These are phyloP conservation scores for Horisme vitalbata DNA, from an alignment of 2,888 invertebrate genomes.

Conservation along the genomic window DNA sequence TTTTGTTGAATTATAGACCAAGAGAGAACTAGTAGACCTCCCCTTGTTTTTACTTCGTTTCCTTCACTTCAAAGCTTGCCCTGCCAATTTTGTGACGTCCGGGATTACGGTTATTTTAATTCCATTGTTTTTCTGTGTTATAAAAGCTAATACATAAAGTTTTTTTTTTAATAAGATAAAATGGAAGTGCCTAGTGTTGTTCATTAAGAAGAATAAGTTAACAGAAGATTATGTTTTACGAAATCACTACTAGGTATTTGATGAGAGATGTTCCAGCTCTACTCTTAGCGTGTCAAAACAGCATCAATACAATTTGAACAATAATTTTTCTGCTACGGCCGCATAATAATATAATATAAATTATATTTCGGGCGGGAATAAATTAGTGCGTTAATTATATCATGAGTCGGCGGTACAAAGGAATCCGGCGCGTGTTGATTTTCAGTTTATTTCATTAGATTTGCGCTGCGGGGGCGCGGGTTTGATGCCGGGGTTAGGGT, in stretches of 20 bases:
- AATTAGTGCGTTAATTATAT: slow-evolving; percentile 77
- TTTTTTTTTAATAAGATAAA: no score
- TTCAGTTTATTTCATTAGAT: slow-evolving; percentile 84
- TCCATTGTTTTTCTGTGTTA: no score
- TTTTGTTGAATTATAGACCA: slow-evolving; percentile 6
- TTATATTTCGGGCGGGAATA: slow-evolving; percentile 47
- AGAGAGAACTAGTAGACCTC: background rate
- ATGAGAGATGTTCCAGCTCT: no score
- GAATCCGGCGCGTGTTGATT: slow-evolving; percentile 73
- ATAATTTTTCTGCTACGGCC: background rate
- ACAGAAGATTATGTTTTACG: no score
- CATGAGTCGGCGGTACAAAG: slow-evolving; percentile 60
- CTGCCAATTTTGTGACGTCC: no score
- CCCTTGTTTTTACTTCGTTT: no score
- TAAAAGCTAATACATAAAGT: no score
- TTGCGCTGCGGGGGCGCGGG: slow-evolving; percentile 72
- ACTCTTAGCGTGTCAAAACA: slow-evolving; percentile 49
- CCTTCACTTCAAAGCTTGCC: no score
- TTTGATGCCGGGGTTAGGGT: slow-evolving; percentile 53
- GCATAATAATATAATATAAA: background rate
- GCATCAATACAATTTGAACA: slow-evolving; percentile 43
- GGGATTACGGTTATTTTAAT: no score
- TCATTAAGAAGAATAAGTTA: no score
- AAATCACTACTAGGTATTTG: no score
- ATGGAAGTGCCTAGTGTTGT: no score